Base-by-base conservation (phyloP, 1,140 invertebrate species). In the Bombus confusus region DNA sequence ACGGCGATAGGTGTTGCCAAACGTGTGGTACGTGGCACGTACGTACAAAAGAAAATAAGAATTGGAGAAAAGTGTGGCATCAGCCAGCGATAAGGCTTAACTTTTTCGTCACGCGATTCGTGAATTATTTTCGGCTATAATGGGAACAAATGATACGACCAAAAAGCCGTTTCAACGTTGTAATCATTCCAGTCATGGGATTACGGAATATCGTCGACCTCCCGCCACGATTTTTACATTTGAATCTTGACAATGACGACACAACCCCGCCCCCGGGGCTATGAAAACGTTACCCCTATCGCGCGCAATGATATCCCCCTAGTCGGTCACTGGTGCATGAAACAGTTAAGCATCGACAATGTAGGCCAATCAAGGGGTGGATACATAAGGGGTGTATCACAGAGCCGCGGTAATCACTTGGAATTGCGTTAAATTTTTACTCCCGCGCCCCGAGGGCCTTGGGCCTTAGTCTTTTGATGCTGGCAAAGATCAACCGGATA, bases 271-370 rank as follows among this genome's bases (percentile, higher is more conserved):
- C 85, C 86, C 86, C 80, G 62, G 73, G 88, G 93, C 87, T 71
- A 91, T 92, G 90, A 93, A 94, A 94, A 93, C 82, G 93, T 94
- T 95, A 95, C 94, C 95, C 94, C 94, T 94, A 95, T 95, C 95
- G 89, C 84, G 90, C 87, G 91, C 92, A 94, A 94, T 93, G 94
- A 94, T 95, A 94, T 94, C 91, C 93, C 91, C 92, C 91, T 89
- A 92, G 88, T 93, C 91, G 93, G 93, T 95, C 94, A 95, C 94
- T 94, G 94, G 94, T 94, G 95, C 94, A 95, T 95, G 94, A 95
- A 95, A 95, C 94, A 93, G 94, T 95, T 95, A 95, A 95, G 94
- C 95, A 95, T 92, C 93, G 94, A 95, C 94, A 95, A 95, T 95
- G 93, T 95, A 95, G 95, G 94, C 94, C 94, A 95, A 95, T 95